These are phyloP conservation scores for Tetrax tetrax DNA, from an alignment of 2,113 vertebrate species.

Conservation along the genomic window DNA sequence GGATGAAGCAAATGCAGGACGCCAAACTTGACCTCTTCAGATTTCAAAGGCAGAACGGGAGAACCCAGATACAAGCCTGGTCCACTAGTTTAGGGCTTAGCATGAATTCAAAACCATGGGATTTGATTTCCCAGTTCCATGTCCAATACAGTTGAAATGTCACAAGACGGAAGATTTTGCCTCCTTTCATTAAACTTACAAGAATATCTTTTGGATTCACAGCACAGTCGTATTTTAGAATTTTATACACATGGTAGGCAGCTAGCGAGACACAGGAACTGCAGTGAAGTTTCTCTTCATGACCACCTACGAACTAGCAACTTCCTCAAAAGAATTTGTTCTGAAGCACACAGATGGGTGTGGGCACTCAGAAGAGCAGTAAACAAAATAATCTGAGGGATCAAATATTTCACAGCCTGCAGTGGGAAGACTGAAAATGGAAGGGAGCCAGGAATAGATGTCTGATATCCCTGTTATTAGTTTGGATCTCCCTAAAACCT, in stretches of 20 bases:
- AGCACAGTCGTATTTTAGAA: background rate
- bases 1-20: background rate
- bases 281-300: background rate
- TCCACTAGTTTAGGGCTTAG: background rate
- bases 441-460: background rate
- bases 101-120: background rate
- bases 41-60: background rate
- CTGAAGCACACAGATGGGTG: background rate
- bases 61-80: background rate
- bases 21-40: background rate
- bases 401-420: background rate
- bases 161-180: rapidly evolving
- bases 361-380: background rate
- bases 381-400: background rate
- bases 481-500: background rate
- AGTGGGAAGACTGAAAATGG: background rate
- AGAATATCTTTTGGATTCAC: background rate
- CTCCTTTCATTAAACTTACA: background rate
- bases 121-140: background rate
- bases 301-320: rapidly evolving
- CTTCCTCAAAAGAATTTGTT: background rate
- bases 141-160: background rate
- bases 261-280: background rate
- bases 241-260: background rate
- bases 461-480: background rate